Evolutionary conservation across 2,113 vertebrate species (phyloP), one percentile per base, ranked within the genome.

Genomic region (Ctenodactylus gundi): DNA sequence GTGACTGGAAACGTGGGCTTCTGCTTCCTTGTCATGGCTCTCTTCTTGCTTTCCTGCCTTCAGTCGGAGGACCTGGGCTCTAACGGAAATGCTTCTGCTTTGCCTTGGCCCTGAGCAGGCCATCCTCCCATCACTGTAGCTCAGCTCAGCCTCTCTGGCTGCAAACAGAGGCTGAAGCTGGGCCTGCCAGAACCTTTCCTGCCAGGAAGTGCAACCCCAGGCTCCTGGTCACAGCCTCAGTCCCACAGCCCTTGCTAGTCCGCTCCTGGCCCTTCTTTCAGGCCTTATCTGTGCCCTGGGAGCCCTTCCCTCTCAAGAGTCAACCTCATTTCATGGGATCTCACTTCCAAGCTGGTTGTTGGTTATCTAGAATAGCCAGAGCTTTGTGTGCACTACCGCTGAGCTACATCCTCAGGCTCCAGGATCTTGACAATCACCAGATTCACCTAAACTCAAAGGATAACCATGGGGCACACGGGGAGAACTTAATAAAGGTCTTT

Each of bases 1-100:
- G 3, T 67, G 67, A 15, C 29, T 7, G 2, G 44, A 23, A 34
- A 2, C n/a, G 29, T 15, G 13, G 36, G 55, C 29, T 77, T 75
- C 49, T 0, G 3, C 12, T 58, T 44, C 72, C 13, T 1, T 2
- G 23, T 39, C 1, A 0, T 4, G 46, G n/a, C 11, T 34, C 68
- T 55, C 20, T 41, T 18, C 65, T 67, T n/a, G 20, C 46, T 68
- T 58, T 23, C 25, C 17, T 3, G 6, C 25, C 1, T 27, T 57
- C 34, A 31, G 67, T n/a, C 51, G 49, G 83, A 12, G 17, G 10
- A 5, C 23, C 20, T 60, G 8, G 29, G 44, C 17, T 14, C 11
- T 0, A 3, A 14, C 9, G 31, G 31, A 36, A 36, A 49, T 14
- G 29, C 13, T 46, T 57, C 7, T 64, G 12, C 65, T 53, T 21